Conservation (phyloP, 1,140 invertebrate genomes). For the Oryctes rhinoceros region DNA sequence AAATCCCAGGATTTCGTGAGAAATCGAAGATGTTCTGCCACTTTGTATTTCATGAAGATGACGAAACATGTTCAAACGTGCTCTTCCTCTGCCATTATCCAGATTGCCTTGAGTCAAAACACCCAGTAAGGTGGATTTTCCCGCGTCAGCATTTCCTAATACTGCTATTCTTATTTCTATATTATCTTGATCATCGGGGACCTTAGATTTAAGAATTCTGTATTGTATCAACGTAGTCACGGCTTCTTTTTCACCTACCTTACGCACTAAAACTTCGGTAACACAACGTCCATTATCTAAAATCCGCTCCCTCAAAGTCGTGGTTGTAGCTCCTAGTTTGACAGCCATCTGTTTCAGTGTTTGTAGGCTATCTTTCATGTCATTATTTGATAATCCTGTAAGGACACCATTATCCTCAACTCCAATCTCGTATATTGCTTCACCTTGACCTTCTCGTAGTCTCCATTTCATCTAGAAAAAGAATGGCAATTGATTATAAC, state of each 20-base stretch:
- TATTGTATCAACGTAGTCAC: neutral
- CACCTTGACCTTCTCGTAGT: conserved; percentile 86
- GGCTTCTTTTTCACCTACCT: conserved; percentile 64
- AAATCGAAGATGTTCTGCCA: conserved; percentile 95
- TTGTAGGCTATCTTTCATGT: conserved; percentile 83
- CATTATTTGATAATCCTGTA: conserved; percentile 79
- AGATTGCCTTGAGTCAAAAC: conserved; percentile 94
- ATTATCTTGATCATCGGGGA: conserved; percentile 89
- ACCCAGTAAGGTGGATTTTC: conserved; percentile 92
- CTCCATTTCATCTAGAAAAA: conserved; percentile 83
- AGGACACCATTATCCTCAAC: conserved; percentile 92
- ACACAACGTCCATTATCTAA: conserved; percentile 67
- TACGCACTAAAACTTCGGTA: conserved; percentile 89
- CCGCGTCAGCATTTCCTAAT: conserved; percentile 91
- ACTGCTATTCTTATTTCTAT: conserved; percentile 92
- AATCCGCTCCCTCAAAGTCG: conserved; percentile 65
- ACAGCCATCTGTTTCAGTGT: conserved; percentile 87
- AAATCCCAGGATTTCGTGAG: conserved; percentile 96
- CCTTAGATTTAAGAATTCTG: conserved; percentile 58
- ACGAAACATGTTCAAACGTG: conserved; percentile 93
- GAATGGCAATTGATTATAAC: neutral
- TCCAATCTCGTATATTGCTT: conserved; percentile 96
- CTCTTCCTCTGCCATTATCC: conserved; percentile 94
- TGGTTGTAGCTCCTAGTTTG: conserved; percentile 82
- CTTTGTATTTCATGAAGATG: conserved; percentile 97